Evolutionary conservation across 2,797 vertebrate genomes (phyloP), one percentile per base, ranked within the genome.

Genomic region (Cynodonichthys magdalenae): DNA sequence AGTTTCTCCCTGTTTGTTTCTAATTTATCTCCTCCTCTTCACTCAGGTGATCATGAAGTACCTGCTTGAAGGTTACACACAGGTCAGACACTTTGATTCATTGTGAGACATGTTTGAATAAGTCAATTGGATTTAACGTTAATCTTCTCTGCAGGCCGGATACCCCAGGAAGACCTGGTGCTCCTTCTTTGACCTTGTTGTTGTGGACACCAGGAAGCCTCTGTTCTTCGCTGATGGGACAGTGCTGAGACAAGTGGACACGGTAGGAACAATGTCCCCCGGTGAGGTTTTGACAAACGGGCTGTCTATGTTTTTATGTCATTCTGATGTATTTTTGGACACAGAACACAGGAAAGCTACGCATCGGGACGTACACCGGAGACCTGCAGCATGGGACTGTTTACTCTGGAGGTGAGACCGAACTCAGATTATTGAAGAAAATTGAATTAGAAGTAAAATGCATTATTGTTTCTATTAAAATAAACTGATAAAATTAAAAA

Each of bases 201-300:
- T 97, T 9, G 95, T 97, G 67, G 95, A 97, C 66, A 95, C 93
- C 0, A 91, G 80, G 65, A 97, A 97, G 69, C 95, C 96, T 0
- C 71, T 89, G 64, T 96, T 97, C 83, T 97, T 97, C 0, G 93
- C 79, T 0, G 95, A 92, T 41, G 95, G 95, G 24, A 96, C 90
- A 0, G 95, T 95, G 45, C 90, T 96, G 60, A 93, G 95, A 80
- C 94, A 95, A 85, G 94, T 97, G 24, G 92, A 95, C 90, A 95
- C 79, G 64, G 95, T 96, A 79, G 41, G 83, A 53, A 56, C n/a
- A 51, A 4, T 5, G 19, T 53, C 12, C 36, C 0, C 15, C 1
- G 3, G 9, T 15, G 24, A 11, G 17, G 3, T 19, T 36, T 44
- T 10, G 7, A 39, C 19, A 29, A 18, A 12, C 24, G 29, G 2